phyloP scores from a whole-genome alignment of 2,113 vertebrate species.

The Scytalopus superciliaris region DNA sequence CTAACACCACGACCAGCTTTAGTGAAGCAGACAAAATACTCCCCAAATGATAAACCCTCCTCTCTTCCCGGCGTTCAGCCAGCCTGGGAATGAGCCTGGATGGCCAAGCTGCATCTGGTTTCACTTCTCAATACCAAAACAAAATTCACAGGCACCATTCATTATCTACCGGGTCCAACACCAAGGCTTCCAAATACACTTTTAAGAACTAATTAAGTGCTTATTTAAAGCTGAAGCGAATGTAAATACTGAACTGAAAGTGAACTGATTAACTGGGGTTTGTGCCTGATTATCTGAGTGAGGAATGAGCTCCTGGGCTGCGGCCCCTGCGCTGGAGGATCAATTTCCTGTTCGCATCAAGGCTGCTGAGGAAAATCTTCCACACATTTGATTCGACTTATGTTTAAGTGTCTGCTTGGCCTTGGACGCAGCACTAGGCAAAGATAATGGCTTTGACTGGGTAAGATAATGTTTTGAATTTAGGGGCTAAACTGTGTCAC shows the following conservation, averaged over 20 bases:
- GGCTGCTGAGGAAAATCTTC: slow-evolving; percentile 27
- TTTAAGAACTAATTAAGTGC: slow-evolving; percentile 27
- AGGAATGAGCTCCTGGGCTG: slow-evolving; percentile 39
- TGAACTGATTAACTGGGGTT: background rate
- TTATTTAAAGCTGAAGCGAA: slow-evolving; percentile 1
- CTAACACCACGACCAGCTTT: fast-evolving
- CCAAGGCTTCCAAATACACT: background rate
- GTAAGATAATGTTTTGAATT: background rate
- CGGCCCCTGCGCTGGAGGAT: background rate
- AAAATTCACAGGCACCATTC: background rate
- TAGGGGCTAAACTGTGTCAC: background rate
- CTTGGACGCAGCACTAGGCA: background rate
- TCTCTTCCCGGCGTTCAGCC: background rate
- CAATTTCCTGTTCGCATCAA: slow-evolving; percentile 59
- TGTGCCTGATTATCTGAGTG: background rate
- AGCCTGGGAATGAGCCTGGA: background rate
- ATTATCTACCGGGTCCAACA: background rate
- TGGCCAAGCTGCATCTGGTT: background rate
- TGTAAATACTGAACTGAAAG: background rate
- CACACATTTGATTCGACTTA: background rate
- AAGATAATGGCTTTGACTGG: background rate
- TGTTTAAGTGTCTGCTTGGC: background rate
- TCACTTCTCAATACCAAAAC: slow-evolving; percentile 23
- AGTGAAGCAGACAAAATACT: background rate
- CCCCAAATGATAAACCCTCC: background rate